Conservation (phyloP, 2,113 vertebrate species). For the Phalacrocorax carbo region DNA sequence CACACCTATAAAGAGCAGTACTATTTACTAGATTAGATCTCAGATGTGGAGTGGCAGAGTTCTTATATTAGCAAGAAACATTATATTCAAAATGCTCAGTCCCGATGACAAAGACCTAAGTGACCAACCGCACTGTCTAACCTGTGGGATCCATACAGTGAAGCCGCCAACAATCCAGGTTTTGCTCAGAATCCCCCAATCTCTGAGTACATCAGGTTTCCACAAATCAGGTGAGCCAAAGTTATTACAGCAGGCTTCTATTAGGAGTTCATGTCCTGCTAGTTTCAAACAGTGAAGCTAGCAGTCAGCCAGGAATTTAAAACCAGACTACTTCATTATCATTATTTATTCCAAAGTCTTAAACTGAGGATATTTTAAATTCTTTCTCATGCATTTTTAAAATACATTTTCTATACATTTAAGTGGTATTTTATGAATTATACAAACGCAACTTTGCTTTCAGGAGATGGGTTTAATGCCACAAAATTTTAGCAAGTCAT, state of each 20-base stretch:
- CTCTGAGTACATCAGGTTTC: background rate
- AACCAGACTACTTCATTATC: background rate
- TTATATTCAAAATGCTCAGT: background rate
- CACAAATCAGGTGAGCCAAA: background rate
- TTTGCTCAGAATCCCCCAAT: background rate
- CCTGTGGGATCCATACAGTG: background rate
- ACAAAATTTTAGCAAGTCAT: background rate
- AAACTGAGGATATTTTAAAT: background rate
- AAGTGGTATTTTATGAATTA: background rate
- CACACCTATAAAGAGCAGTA: background rate
- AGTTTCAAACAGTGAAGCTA: background rate
- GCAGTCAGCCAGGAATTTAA: background rate
- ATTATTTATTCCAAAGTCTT: background rate
- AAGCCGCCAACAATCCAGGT: background rate
- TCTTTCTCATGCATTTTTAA: background rate
- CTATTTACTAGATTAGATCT: background rate
- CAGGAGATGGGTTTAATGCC: background rate
- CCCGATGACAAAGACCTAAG: background rate
- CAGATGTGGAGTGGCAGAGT: background rate
- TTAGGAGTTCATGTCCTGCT: background rate
- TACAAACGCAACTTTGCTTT: background rate
- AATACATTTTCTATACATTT: background rate
- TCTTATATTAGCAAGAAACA: background rate
- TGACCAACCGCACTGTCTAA: background rate
- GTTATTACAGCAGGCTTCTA: background rate